These are phyloP conservation scores for Pelobates fuscus DNA, from an alignment of 2,113 vertebrate genomes.

Conservation along the genomic window DNA sequence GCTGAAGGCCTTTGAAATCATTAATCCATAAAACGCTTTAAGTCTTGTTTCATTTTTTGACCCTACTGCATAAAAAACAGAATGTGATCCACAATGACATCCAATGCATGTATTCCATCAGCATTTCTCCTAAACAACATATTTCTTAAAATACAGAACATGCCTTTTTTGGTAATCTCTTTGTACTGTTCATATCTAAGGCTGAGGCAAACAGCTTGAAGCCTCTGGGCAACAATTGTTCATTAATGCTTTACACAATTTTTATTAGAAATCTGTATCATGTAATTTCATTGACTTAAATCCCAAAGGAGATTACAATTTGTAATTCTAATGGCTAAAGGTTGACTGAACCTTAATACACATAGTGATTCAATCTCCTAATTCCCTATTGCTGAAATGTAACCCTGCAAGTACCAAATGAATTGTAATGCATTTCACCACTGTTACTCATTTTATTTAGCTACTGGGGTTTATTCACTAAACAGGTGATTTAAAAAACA, in stretches of 20 bases:
- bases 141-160: conserved; percentile 1
- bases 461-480: too few relatives aligned
- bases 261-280: conserved; percentile 22
- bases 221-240: conserved; percentile 33
- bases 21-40: neutral
- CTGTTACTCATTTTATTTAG: too few relatives aligned
- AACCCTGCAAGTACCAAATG: too few relatives aligned
- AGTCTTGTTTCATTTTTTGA: neutral
- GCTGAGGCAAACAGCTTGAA: conserved; percentile 33
- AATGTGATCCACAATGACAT: neutral
- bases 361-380: neutral
- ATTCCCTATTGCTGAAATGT: neutral
- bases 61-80: neutral
- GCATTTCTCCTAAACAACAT: neutral
- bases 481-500: too few relatives aligned
- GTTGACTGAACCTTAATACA: conserved; percentile 14
- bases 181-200: neutral
- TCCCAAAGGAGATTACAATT: conserved; percentile 36
- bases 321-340: conserved; percentile 22
- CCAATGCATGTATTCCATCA: neutral
- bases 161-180: conserved; percentile 3
- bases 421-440: too few relatives aligned
- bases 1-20: neutral
- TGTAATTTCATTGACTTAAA: conserved; percentile 24
- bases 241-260: conserved; percentile 41